Evolutionary conservation across 2,113 vertebrate species (phyloP).

Genomic region (Carlito syrichta): DNA sequence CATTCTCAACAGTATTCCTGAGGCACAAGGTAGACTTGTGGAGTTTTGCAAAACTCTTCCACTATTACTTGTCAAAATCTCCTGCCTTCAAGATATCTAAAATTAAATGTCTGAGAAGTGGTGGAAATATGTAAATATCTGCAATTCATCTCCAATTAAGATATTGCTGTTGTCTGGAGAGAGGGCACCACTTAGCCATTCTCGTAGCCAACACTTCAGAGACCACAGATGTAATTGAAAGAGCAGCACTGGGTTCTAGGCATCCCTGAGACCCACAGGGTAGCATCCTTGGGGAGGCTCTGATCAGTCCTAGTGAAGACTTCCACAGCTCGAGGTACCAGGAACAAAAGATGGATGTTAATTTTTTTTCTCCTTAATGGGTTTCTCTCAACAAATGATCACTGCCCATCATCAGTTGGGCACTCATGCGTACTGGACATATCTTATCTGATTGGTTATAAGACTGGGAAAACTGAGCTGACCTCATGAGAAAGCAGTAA

Average conservation of each 20-base stretch:
- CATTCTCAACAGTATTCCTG: neutral
- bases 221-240: neutral
- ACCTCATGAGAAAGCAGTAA: neutral
- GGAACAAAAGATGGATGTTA: neutral
- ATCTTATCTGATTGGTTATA: neutral
- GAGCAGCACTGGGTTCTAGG: neutral
- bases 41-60: neutral
- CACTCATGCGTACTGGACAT: neutral
- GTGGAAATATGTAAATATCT: neutral
- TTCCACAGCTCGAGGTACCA: neutral
- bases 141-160: neutral
- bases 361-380: neutral
- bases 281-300: neutral
- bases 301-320: neutral
- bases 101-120: neutral
- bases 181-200: neutral
- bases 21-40: neutral
- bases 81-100: neutral
- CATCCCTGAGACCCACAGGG: neutral
- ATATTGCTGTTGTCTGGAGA: rapidly evolving
- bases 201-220: rapidly evolving
- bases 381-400: neutral
- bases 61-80: neutral
- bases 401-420: rapidly evolving
- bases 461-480: neutral